Percentiles rank a stretch among this genome's conserved stretches.
Evolutionary conservation across 1,140 invertebrate genomes (phyloP).

Genomic region (Mactra quadrangularis): DNA sequence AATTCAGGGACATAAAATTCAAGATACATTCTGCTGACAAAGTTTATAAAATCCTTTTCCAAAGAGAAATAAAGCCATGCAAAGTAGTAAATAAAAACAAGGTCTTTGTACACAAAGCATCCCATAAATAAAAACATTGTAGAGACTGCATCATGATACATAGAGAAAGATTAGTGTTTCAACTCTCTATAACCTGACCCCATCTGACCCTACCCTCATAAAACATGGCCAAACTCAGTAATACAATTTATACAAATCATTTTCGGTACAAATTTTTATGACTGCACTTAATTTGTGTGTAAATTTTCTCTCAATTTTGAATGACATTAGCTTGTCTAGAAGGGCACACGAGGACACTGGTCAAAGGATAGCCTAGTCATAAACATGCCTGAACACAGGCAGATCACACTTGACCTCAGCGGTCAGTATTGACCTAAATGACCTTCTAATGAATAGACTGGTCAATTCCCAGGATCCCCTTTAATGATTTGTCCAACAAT

Average conservation of each 20-base stretch:
- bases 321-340: conserved; percentile 44
- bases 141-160: no score
- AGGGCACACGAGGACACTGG: conserved; percentile 55
- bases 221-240: conserved; percentile 24
- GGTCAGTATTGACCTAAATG: conserved; percentile 51
- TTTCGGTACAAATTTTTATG: conserved; percentile 46
- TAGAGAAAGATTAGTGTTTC: background rate
- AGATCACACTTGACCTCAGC: conserved; percentile 60
- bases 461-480: conserved; percentile 50
- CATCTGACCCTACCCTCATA: conserved; percentile 26
- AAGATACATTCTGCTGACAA: no score
- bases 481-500: conserved; percentile 13
- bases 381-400: conserved; percentile 54
- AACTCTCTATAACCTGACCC: conserved; percentile 59
- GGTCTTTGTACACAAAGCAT: no score
- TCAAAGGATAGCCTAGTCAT: conserved; percentile 50
- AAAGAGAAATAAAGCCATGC: no score
- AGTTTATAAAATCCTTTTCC: no score
- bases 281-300: conserved; percentile 54
- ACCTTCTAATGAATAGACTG: conserved; percentile 41
- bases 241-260: conserved; percentile 53
- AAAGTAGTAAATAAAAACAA: no score
- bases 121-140: no score
- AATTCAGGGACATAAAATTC: no score
- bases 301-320: conserved; percentile 58